Base-by-base conservation (phyloP, 2,113 vertebrate species). In the Misgurnus mizolepis region DNA sequence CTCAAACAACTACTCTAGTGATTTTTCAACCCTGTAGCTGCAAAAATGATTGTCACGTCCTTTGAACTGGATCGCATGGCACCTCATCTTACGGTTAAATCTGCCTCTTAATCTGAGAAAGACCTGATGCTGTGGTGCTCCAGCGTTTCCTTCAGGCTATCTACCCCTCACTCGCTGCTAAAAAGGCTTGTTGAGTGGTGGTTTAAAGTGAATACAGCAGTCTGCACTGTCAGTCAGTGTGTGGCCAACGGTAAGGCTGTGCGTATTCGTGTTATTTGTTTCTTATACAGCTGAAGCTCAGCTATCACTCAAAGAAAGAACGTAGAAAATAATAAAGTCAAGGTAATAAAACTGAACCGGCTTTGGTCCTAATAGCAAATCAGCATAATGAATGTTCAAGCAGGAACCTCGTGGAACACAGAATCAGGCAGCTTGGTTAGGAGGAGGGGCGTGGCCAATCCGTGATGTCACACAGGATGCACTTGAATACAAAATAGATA, bases 291-390 rank as follows among this genome's bases (percentile, higher is more conserved):
- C 87, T 86, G 67, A 81, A 86, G 87, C 84, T 70, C 68, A 79
- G 70, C 85, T 85, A 90, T 90, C 88, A 92, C 90, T 91, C 88
- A 89, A 72, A 68, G 65, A 17, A 77, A 73, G 53, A 56, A 76
- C 79, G 56, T 7, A 41, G 22, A 70, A 47, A 82, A 85, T 74
- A 82, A 80, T 80, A 34, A 14, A 41, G 7, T 5, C 73, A 53
- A 5, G 22, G 55, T 18, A 18, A 67, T 45, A 45, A 45, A 47
- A 67, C 22, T 43, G 17, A 14, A 14, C n/a, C 64, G 85, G 75
- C 80, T 76, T 41, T 68, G 67, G 50, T 80, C 65, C 70, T 87
- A 86, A 86, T 79, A 73, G 80, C 53, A 70, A 76, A 58, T 76
- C 72, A 10, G 3, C 61, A 45, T 87, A 87, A 89, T 76, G 86